Conservation (phyloP, 2,888 invertebrate species). For the Tinea pellionella region DNA sequence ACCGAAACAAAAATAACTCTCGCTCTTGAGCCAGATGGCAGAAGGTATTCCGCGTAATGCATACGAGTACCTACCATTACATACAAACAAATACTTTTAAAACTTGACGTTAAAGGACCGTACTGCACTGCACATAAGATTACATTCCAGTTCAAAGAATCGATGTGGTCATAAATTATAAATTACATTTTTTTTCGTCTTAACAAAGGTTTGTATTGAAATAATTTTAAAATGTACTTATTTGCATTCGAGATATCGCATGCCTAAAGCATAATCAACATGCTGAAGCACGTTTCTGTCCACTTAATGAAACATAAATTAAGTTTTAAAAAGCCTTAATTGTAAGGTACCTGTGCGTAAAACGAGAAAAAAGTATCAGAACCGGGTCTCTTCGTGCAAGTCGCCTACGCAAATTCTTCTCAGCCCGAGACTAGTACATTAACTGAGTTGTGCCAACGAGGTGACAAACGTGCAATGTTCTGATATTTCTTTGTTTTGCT, state of each 20-base stretch:
- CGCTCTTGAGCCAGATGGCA: background rate
- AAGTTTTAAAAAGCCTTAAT: conserved; percentile 12
- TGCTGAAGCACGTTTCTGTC: conserved; percentile 8
- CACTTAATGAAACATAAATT: conserved; percentile 14
- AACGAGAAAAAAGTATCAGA: conserved; percentile 33
- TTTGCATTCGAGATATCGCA: background rate
- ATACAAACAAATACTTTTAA: background rate
- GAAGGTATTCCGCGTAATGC: background rate
- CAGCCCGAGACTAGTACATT: conserved; percentile 23
- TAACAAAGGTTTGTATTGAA: background rate
- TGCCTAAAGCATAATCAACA: conserved; percentile 4
- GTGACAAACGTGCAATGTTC: background rate
- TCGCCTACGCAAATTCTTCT: conserved; percentile 55
- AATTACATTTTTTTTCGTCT: background rate
- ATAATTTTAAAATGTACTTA: background rate
- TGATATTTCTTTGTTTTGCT: background rate
- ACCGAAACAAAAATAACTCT: background rate
- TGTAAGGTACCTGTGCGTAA: conserved; percentile 17
- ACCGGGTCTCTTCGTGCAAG: conserved; percentile 28
- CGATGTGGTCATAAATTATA: background rate
- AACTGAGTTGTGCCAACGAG: conserved; percentile 5
- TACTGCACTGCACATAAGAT: background rate
- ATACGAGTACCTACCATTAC: background rate
- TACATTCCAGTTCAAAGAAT: background rate
- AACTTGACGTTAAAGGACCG: background rate